Conservation (phyloP, 2,888 invertebrate species). For the Nomada flava region DNA sequence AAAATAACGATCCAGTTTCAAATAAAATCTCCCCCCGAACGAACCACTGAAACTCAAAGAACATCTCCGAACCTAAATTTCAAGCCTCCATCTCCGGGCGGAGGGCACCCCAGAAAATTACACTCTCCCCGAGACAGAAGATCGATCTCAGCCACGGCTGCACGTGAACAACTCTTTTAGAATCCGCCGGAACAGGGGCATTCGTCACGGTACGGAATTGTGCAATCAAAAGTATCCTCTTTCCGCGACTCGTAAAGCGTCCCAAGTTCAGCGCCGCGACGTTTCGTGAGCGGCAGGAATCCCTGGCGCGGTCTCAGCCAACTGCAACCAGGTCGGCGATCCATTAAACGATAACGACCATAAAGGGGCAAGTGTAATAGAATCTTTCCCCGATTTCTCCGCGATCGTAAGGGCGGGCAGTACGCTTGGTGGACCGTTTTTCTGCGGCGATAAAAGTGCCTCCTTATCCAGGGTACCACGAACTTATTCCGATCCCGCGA, state of each 20-base stretch:
- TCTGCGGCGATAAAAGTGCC: constrained; percentile 43
- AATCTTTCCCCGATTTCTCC: constrained; percentile 38
- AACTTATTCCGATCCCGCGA: constrained; percentile 46
- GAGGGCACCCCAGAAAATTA: too few relatives aligned
- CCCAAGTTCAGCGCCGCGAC: background rate
- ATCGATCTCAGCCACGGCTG: background rate
- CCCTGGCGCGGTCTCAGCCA: background rate
- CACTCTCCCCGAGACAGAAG: background rate
- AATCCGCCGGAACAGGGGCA: constrained; percentile 7
- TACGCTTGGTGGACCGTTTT: constrained; percentile 19
- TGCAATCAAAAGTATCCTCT: constrained; percentile 2
- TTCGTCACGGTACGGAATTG: constrained; percentile 17
- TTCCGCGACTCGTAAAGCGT: constrained; percentile 15
- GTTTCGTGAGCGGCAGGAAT: constrained; percentile 22
- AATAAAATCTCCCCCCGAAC: too few relatives aligned
- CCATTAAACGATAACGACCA: constrained; percentile 53
- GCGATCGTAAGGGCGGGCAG: background rate
- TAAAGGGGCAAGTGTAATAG: constrained; percentile 34
- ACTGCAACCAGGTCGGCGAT: constrained; percentile 23
- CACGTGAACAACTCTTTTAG: background rate
- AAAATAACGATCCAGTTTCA: too few relatives aligned
- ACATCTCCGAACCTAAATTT: too few relatives aligned
- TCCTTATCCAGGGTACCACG: constrained; percentile 26
- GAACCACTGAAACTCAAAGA: too few relatives aligned
- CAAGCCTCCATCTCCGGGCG: too few relatives aligned